Evolutionary conservation across 2,888 invertebrate genomes (phyloP).

Genomic region (Sesia apiformis): DNA sequence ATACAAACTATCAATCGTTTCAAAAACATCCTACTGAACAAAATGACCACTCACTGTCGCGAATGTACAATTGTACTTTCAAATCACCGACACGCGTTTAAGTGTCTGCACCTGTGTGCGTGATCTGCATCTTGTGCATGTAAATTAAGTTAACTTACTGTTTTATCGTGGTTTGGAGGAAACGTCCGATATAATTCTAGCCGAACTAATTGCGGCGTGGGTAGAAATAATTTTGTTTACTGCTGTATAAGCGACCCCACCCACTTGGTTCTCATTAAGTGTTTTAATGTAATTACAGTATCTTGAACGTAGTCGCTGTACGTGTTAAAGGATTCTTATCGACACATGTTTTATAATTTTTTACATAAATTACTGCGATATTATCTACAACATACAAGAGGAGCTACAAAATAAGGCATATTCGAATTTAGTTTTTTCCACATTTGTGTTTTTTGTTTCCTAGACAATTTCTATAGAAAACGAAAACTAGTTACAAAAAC

Average conservation of each 20-base stretch:
- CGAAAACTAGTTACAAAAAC: too few relatives aligned
- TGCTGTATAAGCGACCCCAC: slow-evolving; percentile 69
- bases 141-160: too few relatives aligned
- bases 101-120: too few relatives aligned
- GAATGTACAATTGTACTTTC: too few relatives aligned
- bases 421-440: not conserved
- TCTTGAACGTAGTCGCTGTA: not conserved
- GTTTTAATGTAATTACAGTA: slow-evolving; percentile 32
- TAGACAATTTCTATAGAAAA: too few relatives aligned
- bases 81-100: too few relatives aligned
- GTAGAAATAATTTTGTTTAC: slow-evolving; percentile 71
- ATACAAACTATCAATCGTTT: too few relatives aligned
- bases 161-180: slow-evolving; percentile 27
- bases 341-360: too few relatives aligned
- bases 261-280: slow-evolving; percentile 50
- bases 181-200: slow-evolving; percentile 69
- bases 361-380: too few relatives aligned
- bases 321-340: not conserved
- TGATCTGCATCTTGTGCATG: too few relatives aligned
- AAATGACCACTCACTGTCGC: too few relatives aligned
- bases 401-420: not conserved
- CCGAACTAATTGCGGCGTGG: slow-evolving; percentile 71
- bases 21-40: too few relatives aligned
- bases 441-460: not conserved
- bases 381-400: not conserved